Percentiles rank a stretch among this genome's conserved stretches.
Conservation (phyloP, 1,140 invertebrate genomes). For the Melanaphis sacchari region DNA sequence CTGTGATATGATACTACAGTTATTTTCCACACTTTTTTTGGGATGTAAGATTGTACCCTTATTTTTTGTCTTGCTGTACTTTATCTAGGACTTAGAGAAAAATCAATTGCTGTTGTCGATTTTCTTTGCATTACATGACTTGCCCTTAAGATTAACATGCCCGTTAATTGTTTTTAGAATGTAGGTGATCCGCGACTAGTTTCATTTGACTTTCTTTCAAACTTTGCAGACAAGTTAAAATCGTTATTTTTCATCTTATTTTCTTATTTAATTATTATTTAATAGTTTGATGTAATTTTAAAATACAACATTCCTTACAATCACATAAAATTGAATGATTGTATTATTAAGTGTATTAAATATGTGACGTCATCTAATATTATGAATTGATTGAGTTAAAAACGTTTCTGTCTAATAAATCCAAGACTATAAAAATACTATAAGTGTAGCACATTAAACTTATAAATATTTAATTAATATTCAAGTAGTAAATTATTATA, state of each 20-base stretch:
- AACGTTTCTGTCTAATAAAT: neutral
- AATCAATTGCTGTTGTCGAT: neutral
- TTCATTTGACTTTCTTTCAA: neutral
- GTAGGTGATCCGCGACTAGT: neutral
- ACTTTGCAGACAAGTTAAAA: neutral
- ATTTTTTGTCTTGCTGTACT: neutral
- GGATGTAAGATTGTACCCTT: too few species aligned
- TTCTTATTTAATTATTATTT: neutral
- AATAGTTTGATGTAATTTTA: neutral
- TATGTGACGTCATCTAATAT: neutral
- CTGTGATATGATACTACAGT: neutral
- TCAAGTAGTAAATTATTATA: constrained; percentile 7
- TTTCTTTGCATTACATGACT: neutral
- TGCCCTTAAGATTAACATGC: neutral
- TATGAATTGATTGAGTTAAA: neutral
- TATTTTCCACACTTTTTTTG: too few species aligned
- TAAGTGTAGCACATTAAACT: neutral
- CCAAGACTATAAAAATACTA: neutral
- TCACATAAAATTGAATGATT: neutral
- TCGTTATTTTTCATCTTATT: neutral
- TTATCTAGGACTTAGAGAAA: neutral
- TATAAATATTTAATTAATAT: neutral
- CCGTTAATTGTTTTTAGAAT: neutral
- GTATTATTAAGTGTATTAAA: neutral
- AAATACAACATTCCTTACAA: neutral